A percentile compares a stretch with the other conserved stretches of the same genome.
Conservation (phyloP, 2,888 invertebrate species). For the Leuctra nigra region DNA sequence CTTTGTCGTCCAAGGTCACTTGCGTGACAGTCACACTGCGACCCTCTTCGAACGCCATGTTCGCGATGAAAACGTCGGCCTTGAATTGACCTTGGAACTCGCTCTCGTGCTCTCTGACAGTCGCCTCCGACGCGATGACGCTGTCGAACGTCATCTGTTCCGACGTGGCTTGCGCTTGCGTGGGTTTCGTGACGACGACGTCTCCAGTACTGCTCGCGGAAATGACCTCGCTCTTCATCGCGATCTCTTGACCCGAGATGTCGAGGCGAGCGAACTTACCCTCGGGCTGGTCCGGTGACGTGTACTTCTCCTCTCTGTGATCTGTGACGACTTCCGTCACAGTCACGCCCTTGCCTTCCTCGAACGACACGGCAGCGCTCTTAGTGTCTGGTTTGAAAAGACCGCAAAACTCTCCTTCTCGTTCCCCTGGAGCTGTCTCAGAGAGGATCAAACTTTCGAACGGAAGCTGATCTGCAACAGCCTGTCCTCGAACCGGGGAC, state of each 20-base stretch:
- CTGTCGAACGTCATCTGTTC: constrained; percentile 47
- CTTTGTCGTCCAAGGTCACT: constrained; percentile 43
- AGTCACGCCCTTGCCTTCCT: constrained; percentile 38
- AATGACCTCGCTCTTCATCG: constrained; percentile 39
- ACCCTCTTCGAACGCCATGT: constrained; percentile 41
- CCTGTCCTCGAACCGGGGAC: constrained; percentile 43
- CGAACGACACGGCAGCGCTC: constrained; percentile 41
- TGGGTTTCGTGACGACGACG: constrained; percentile 38
- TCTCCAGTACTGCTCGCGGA: constrained; percentile 38
- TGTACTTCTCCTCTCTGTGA: constrained; percentile 40
- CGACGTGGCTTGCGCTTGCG: constrained; percentile 36
- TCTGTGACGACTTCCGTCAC: constrained; percentile 45
- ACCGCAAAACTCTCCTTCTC: constrained; percentile 40
- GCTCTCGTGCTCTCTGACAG: constrained; percentile 39
- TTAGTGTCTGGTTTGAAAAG: constrained; percentile 38
- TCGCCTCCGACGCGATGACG: constrained; percentile 46
- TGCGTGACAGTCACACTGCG: constrained; percentile 49
- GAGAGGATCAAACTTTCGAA: constrained; percentile 46
- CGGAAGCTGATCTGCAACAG: constrained; percentile 45
- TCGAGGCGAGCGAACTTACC: constrained; percentile 39
- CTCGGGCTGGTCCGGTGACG: constrained; percentile 36
- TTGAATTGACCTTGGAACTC: constrained; percentile 38
- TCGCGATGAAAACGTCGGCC: constrained; percentile 40
- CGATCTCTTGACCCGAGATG: constrained; percentile 42
- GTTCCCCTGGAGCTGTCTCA: constrained; percentile 39